phyloP scores from a whole-genome alignment of 1,140 invertebrate species.

The Euura lappo region DNA sequence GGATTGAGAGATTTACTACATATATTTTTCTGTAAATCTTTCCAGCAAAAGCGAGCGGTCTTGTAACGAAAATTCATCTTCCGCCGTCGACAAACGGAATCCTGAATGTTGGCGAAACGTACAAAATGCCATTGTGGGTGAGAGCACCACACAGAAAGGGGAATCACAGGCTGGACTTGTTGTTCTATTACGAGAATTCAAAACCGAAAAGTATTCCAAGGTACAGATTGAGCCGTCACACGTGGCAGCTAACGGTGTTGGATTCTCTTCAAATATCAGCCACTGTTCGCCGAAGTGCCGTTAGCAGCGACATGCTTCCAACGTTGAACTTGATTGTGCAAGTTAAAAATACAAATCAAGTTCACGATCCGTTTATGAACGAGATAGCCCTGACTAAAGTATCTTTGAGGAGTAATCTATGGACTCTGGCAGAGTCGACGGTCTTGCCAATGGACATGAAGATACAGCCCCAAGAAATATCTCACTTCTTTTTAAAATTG shows the following conservation, averaged over 20 bases:
- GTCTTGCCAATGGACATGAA: constrained; percentile 49
- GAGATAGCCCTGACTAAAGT: constrained; percentile 67
- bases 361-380: constrained; percentile 65
- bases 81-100: constrained; percentile 40
- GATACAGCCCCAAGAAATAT: constrained; percentile 61
- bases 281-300: constrained; percentile 58
- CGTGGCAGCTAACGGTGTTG: constrained; percentile 72
- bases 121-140: constrained; percentile 71
- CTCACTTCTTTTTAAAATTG: constrained; percentile 61
- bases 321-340: constrained; percentile 68
- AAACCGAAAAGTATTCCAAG: constrained; percentile 54
- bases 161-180: constrained; percentile 67
- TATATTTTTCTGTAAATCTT: constrained; percentile 36
- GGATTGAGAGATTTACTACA: background rate
- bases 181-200: constrained; percentile 77
- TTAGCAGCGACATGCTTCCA: constrained; percentile 56
- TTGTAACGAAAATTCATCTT: constrained; percentile 60
- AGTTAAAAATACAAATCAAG: constrained; percentile 71
- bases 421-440: constrained; percentile 57
- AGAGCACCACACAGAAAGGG: constrained; percentile 71
- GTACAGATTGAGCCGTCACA: constrained; percentile 72
- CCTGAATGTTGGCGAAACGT: constrained; percentile 64
- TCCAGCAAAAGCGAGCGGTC: constrained; percentile 56
- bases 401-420: constrained; percentile 62
- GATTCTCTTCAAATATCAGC: constrained; percentile 70